Evolutionary conservation across 2,797 vertebrate genomes (phyloP), one percentile per base, ranked within the genome.

Genomic region (Gallirallus australis): DNA sequence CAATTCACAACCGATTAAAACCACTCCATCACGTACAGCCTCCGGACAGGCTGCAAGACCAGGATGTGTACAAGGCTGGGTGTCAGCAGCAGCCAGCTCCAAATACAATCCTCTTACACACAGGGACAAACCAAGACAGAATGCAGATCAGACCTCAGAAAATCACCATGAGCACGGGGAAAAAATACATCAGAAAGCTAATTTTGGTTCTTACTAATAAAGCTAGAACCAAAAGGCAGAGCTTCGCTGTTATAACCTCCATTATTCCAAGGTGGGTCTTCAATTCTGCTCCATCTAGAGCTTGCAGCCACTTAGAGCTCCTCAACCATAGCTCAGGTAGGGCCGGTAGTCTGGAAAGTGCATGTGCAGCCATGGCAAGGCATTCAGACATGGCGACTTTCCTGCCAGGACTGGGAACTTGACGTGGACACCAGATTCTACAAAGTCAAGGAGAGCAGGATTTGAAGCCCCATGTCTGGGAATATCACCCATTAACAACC

Each of bases 141-240:
- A 57, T 19, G 47, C 33, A 24, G 25, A 82, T 68, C 0, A 70
- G 37, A 75, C 64, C 64, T 71, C 19, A 61, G 70, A 89, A 93
- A 88, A 77, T 47, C 78, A 89, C 28, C 60, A 27, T 2, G 5
- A 94, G 37, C 56, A 39, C 68, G 77, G 79, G 63, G 14, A 27
- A 86, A 87, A 69, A 95, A 93, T 9, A 84, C 8, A 69, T 69
- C 28, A 80, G 47, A 66, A 95, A 94, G 75, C 45, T 77, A 64
- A 7, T 69, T 56, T 10, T 45, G 54, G 53, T 56, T 52, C 33
- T 10, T 57, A 64, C 25, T 90, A 82, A 66, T 87, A 50, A 78
- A 50, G 53, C 27, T 60, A 25, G 57, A 88, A 80, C 15, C 27
- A 39, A 24, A 42, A 85, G 35, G 11, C 57, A 90, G 89, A 95